Evolutionary conservation across 1,140 invertebrate genomes (phyloP).

Genomic region (Triops cancriformis): DNA sequence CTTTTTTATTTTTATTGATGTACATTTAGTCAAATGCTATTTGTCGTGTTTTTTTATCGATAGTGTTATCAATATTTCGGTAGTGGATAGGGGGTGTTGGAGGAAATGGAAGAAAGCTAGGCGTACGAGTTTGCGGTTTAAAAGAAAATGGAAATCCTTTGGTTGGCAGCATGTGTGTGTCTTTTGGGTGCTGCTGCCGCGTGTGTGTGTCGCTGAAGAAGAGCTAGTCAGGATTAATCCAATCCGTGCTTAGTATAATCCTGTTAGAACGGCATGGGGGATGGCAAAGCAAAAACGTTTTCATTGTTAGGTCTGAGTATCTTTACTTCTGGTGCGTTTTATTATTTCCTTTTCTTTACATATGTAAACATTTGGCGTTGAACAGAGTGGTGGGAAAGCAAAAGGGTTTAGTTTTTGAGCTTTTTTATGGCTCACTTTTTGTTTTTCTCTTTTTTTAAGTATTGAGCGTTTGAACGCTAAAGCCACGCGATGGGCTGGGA

Average conservation of each 20-base stretch:
- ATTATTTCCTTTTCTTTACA: background rate
- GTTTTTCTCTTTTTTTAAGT: background rate
- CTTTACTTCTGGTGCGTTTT: background rate
- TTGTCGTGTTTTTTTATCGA: too few relatives aligned
- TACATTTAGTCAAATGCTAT: too few relatives aligned
- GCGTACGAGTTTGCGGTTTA: background rate
- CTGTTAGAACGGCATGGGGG: background rate
- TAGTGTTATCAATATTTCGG: too few relatives aligned
- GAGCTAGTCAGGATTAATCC: slow-evolving; percentile 4
- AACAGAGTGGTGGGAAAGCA: background rate
- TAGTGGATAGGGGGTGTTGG: too few relatives aligned
- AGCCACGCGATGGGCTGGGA: slow-evolving; percentile 7
- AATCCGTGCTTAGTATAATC: slow-evolving; percentile 10
- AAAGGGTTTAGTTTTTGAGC: background rate
- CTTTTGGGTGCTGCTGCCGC: background rate
- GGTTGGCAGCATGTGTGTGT: background rate
- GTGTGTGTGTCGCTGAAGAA: background rate
- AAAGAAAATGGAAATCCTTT: background rate
- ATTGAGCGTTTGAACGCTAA: background rate
- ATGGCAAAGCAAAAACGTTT: background rate
- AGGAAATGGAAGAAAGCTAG: background rate
- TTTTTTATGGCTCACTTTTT: background rate
- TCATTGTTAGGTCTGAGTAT: background rate
- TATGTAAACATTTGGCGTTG: background rate
- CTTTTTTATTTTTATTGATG: too few relatives aligned